These are phyloP conservation scores for Muricea muricata DNA, from an alignment of 92 coral and sea anemone genomes.

Conservation along the genomic window DNA sequence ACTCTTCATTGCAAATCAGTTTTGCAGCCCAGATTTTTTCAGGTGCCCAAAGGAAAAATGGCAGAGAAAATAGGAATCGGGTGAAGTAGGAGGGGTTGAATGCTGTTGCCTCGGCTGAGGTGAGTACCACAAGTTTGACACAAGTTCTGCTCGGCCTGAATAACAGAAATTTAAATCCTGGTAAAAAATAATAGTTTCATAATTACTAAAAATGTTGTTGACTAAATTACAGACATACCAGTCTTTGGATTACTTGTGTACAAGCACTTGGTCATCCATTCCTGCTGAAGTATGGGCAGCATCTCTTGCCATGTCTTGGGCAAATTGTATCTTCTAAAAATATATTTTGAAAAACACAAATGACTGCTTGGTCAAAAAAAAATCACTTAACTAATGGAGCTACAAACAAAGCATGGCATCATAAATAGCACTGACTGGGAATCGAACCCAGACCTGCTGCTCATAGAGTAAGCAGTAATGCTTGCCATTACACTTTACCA, in stretches of 20 bases:
- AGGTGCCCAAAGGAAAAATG: slow-evolving; percentile 47
- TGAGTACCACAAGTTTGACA: slow-evolving; percentile 4
- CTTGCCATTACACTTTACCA: background rate
- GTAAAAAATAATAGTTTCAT: background rate
- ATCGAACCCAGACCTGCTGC: slow-evolving; percentile 2
- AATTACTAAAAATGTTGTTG: background rate
- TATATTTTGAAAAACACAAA: background rate
- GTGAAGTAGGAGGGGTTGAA: slow-evolving; percentile 14
- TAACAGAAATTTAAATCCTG: background rate
- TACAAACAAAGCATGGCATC: background rate
- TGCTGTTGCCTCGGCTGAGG: slow-evolving; percentile 8
- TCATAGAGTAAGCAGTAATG: background rate
- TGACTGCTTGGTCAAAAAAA: background rate
- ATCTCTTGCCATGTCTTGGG: slow-evolving; percentile 20
- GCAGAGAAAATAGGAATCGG: slow-evolving; percentile 28
- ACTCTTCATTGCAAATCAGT: slow-evolving; percentile 18
- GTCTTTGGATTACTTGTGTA: background rate
- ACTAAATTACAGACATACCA: background rate
- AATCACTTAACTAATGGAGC: background rate
- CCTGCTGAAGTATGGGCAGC: background rate
- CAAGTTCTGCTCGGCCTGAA: slow-evolving; percentile 9
- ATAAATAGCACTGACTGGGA: slow-evolving; percentile 8
- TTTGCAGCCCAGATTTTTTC: slow-evolving; percentile 21
- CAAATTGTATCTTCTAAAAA: slow-evolving; percentile 14
- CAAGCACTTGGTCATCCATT: background rate